A percentile compares a stretch with the other conserved stretches of the same genome.
phyloP scores from a whole-genome alignment of 2,888 invertebrate genomes.

The Cordylochernes scorpioides region DNA sequence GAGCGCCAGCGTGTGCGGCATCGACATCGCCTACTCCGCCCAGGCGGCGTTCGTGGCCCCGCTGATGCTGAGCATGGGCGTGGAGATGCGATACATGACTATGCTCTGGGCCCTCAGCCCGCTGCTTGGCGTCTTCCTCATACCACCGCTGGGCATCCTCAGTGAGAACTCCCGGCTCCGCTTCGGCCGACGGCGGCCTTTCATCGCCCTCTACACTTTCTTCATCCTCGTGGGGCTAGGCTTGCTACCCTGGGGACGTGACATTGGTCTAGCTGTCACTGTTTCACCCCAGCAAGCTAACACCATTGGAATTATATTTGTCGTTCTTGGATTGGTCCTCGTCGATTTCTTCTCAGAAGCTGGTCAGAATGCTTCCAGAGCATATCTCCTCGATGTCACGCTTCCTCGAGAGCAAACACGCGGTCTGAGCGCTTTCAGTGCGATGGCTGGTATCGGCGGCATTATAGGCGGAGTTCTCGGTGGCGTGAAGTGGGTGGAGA shows the following conservation, averaged over 20 bases:
- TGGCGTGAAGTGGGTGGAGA: slow-evolving; percentile 75
- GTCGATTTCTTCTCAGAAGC: slow-evolving; percentile 88
- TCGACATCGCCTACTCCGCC: slow-evolving; percentile 87
- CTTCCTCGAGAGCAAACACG: slow-evolving; percentile 71
- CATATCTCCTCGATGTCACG: slow-evolving; percentile 73
- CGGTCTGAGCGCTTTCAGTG: slow-evolving; percentile 76
- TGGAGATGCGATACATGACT: slow-evolving; percentile 76
- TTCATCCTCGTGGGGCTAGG: slow-evolving; percentile 66
- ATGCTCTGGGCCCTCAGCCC: slow-evolving; percentile 85
- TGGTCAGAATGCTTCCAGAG: slow-evolving; percentile 76
- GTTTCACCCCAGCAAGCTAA: no score
- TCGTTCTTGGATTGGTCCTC: slow-evolving; percentile 67
- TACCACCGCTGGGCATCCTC: slow-evolving; percentile 65
- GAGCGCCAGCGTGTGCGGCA: slow-evolving; percentile 96
- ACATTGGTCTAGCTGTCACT: slow-evolving; percentile 51
- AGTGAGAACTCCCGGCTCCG: slow-evolving; percentile 60
- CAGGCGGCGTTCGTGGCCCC: slow-evolving; percentile 93
- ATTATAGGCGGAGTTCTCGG: slow-evolving; percentile 75
- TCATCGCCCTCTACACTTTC: slow-evolving; percentile 59
- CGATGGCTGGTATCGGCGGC: slow-evolving; percentile 87
- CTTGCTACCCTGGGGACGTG: slow-evolving; percentile 70
- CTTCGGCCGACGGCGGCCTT: slow-evolving; percentile 63
- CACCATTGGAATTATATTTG: slow-evolving; percentile 46
- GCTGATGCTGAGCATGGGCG: slow-evolving; percentile 61
- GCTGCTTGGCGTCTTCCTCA: slow-evolving; percentile 72